phyloP scores from a whole-genome alignment of 1,140 invertebrate species.

The Condylostylus longicornis region DNA sequence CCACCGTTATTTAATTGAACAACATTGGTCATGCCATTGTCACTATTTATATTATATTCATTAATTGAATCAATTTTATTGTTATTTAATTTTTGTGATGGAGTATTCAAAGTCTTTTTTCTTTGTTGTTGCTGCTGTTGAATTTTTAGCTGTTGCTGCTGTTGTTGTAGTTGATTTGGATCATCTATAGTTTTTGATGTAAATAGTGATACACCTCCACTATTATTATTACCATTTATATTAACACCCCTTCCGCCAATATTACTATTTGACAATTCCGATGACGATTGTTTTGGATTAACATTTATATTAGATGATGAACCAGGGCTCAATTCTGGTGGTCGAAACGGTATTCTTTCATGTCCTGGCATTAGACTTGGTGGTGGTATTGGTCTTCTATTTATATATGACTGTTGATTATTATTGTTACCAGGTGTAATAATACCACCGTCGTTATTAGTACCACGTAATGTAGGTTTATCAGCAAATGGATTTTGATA shows the following conservation, averaged over 20 bases:
- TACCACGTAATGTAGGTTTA: slow-evolving; percentile 62
- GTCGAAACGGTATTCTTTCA: slow-evolving; percentile 62
- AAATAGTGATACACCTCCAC: not conserved
- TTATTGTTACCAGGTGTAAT: slow-evolving; percentile 32
- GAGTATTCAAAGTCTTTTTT: slow-evolving; percentile 58
- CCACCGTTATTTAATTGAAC: too few species aligned
- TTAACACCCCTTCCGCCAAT: not conserved
- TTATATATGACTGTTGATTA: slow-evolving; percentile 44
- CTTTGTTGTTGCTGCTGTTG: slow-evolving; percentile 20
- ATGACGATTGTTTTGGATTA: not conserved
- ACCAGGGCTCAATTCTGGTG: slow-evolving; percentile 27
- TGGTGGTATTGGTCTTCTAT: slow-evolving; percentile 53
- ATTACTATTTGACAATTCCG: not conserved
- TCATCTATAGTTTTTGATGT: not conserved
- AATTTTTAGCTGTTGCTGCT: slow-evolving; percentile 10
- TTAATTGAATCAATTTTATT: slow-evolving; percentile 15
- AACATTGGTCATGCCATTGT: slow-evolving; percentile 32
- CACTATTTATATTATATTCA: slow-evolving; percentile 15
- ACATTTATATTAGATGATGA: too few species aligned
- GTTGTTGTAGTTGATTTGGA: slow-evolving; percentile 6
- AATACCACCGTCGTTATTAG: slow-evolving; percentile 34
- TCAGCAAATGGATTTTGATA: slow-evolving; percentile 68
- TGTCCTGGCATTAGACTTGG: slow-evolving; percentile 59
- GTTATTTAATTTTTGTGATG: slow-evolving; percentile 40
- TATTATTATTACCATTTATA: not conserved